Percentiles rank a stretch among this genome's conserved stretches.
Conservation (phyloP, 2,113 vertebrate genomes). For the Condylura cristata region DNA sequence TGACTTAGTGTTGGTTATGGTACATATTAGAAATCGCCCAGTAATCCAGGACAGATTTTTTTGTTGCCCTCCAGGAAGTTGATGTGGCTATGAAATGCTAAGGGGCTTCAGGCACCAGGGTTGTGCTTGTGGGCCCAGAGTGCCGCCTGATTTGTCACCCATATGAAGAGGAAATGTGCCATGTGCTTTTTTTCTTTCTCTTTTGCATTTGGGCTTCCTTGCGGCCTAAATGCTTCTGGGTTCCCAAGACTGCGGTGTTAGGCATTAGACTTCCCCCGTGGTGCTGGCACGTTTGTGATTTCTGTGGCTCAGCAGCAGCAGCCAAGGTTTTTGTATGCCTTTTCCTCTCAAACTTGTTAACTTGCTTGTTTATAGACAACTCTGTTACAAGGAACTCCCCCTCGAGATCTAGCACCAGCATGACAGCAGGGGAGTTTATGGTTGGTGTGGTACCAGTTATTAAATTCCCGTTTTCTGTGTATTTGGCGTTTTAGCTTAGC, state of each 20-base stretch:
- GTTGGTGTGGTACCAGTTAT: conserved; percentile 34
- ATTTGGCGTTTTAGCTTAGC: conserved; percentile 56
- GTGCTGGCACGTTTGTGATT: conserved; percentile 73
- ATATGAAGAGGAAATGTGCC: conserved; percentile 72
- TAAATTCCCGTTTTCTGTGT: conserved; percentile 45
- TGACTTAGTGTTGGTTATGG: conserved; percentile 78
- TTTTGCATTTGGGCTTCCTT: conserved; percentile 69
- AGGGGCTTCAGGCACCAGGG: conserved; percentile 33
- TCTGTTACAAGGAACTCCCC: conserved; percentile 70
- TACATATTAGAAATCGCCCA: conserved; percentile 77
- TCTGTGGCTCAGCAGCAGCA: conserved; percentile 74
- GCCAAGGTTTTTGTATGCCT: conserved; percentile 71
- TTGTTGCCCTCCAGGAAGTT: conserved; percentile 57
- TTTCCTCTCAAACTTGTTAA: conserved; percentile 69
- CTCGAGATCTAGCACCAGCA: conserved; percentile 45
- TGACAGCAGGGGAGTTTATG: conserved; percentile 25
- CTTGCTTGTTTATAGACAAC: conserved; percentile 63
- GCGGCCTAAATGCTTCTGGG: conserved; percentile 82
- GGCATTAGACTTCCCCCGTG: conserved; percentile 83
- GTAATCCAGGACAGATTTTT: conserved; percentile 79
- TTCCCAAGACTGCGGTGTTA: conserved; percentile 81
- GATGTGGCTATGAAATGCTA: conserved; percentile 60
- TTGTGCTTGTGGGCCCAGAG: conserved; percentile 38
- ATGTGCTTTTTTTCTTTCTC: conserved; percentile 38
- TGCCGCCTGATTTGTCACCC: conserved; percentile 64